These are phyloP conservation scores for Sebastes minor DNA, from an alignment of 2,797 vertebrate species.

Conservation along the genomic window DNA sequence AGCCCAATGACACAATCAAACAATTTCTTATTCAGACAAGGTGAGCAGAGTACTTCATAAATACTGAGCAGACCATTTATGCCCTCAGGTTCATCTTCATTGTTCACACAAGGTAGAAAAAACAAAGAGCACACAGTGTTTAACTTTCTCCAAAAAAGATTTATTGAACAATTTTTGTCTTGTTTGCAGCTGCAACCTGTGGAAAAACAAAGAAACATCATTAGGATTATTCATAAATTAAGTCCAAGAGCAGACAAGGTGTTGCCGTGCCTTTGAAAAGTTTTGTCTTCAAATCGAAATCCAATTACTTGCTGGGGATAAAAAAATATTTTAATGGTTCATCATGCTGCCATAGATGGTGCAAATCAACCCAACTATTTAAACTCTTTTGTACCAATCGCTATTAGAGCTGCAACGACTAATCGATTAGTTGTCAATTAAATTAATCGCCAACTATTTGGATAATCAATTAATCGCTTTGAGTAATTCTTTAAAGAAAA, in stretches of 20 bases:
- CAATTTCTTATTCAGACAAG: background rate
- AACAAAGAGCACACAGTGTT: conserved; percentile 21
- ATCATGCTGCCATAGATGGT: background rate
- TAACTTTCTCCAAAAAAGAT: conserved; percentile 77
- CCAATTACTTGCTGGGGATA: background rate
- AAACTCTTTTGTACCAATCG: conserved; percentile 8
- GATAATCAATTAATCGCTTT: background rate
- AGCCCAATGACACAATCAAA: background rate
- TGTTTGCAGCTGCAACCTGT: conserved; percentile 85
- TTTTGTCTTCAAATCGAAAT: background rate
- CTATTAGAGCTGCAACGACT: background rate
- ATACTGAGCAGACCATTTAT: background rate
- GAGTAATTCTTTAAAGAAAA: background rate
- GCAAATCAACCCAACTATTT: background rate
- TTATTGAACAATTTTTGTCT: conserved; percentile 81
- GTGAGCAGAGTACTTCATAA: background rate
- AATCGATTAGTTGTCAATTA: background rate
- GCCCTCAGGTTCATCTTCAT: background rate
- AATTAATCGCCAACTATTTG: background rate
- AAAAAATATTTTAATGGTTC: background rate
- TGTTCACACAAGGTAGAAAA: background rate
- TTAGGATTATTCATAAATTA: background rate
- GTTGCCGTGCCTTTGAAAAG: background rate
- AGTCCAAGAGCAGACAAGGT: background rate
- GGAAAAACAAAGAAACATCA: conserved; percentile 7